Evolutionary conservation across 2,888 invertebrate species (phyloP).

Genomic region (Drosophila meridiana): DNA sequence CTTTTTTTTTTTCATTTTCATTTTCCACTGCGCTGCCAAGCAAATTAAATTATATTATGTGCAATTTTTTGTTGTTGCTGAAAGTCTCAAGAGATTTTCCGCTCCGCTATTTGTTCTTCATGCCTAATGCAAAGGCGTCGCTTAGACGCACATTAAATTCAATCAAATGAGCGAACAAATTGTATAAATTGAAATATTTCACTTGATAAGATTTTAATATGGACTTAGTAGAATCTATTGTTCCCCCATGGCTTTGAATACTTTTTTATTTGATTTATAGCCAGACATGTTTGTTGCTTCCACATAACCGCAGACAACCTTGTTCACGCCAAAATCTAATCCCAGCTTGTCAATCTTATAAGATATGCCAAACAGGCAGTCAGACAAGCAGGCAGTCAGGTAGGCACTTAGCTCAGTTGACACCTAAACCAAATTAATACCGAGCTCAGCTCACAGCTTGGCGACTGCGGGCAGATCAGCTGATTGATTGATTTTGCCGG

Average conservation of each 20-base stretch:
- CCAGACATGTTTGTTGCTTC: conserved; percentile 29
- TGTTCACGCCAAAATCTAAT: conserved; percentile 56
- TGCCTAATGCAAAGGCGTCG: conserved; percentile 11
- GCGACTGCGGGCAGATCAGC: conserved; percentile 33
- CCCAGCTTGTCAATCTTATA: conserved; percentile 69
- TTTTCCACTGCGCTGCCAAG: conserved; percentile 20
- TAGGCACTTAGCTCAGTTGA: conserved; percentile 47
- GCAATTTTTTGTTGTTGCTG: conserved; percentile 24
- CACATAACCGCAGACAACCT: conserved; percentile 51
- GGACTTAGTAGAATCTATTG: neutral
- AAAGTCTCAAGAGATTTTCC: conserved; percentile 19
- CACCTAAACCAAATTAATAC: conserved; percentile 63
- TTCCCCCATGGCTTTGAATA: neutral
- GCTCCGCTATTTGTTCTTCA: conserved; percentile 20
- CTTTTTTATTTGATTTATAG: conserved; percentile 24
- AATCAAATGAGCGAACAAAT: conserved; percentile 24
- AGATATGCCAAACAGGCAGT: conserved; percentile 51
- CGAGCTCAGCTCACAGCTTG: conserved; percentile 34
- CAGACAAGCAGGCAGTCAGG: conserved; percentile 16
- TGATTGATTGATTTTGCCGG: conserved; percentile 64
- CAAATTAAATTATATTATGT: conserved; percentile 43
- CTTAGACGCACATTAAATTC: conserved; percentile 31
- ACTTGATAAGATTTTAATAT: neutral
- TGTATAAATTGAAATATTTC: conserved; percentile 1
- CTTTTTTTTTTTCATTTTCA: neutral